Conservation (phyloP, 1,140 invertebrate genomes). For the Lepidurus arcticus region DNA sequence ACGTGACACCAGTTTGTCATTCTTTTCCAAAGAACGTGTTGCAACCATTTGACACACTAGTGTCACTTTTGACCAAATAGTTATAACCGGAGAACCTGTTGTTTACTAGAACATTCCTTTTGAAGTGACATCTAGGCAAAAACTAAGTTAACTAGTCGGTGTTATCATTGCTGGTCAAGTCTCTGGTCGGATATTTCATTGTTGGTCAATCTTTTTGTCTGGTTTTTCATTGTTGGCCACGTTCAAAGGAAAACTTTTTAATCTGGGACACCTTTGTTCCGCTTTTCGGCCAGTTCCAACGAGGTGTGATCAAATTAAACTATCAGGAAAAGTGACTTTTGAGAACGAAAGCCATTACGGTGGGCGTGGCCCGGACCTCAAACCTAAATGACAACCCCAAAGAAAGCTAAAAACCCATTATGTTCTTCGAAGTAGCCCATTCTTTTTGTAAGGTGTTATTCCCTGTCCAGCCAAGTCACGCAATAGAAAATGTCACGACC, state of each 20-base stretch:
- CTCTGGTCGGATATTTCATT: too few relatives aligned
- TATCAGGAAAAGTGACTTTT: not conserved
- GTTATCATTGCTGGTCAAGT: too few relatives aligned
- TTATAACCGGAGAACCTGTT: too few relatives aligned
- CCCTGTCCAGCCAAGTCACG: not conserved
- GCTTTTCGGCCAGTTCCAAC: not conserved
- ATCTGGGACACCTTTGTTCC: not conserved
- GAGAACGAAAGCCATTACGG: not conserved
- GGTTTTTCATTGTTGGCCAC: too few relatives aligned
- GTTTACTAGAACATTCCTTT: too few relatives aligned
- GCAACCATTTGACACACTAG: too few relatives aligned
- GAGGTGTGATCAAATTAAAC: not conserved
- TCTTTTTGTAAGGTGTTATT: constrained; percentile 1
- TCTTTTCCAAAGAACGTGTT: too few relatives aligned
- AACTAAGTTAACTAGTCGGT: too few relatives aligned
- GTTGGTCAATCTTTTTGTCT: too few relatives aligned
- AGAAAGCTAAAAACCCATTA: not conserved
- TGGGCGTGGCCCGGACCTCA: not conserved
- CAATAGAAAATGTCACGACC: not conserved
- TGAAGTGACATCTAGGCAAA: too few relatives aligned
- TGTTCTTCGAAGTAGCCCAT: constrained; percentile 10
- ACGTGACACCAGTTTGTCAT: too few relatives aligned
- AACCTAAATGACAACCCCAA: not conserved
- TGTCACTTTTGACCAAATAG: too few relatives aligned
- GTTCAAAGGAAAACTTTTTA: not conserved